phyloP scores from a whole-genome alignment of 2,113 vertebrate genomes.

The Ptilonorhynchus violaceus region DNA sequence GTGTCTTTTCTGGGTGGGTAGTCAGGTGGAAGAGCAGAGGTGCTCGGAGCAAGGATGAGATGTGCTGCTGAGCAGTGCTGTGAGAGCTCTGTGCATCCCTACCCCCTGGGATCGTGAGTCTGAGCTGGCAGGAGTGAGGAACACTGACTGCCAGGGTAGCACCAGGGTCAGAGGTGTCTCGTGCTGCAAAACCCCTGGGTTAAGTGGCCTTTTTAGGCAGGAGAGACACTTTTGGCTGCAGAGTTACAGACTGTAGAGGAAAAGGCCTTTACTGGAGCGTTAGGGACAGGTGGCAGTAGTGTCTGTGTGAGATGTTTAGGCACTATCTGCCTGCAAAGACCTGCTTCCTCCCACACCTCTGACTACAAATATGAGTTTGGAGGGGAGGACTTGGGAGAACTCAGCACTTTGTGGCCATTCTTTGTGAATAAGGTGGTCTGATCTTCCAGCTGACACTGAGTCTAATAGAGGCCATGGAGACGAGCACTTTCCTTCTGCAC shows the following conservation, averaged over 20 bases:
- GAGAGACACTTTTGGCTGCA: neutral
- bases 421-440: neutral
- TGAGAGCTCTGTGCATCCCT: neutral
- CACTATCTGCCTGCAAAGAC: neutral
- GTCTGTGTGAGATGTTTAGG: neutral
- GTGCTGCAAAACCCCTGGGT: neutral
- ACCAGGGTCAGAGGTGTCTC: neutral
- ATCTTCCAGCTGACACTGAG: neutral
- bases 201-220: neutral
- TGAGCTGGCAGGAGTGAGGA: neutral
- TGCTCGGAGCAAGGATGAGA: neutral
- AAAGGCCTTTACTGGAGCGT: neutral
- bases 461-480: neutral
- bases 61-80: neutral
- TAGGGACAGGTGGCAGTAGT: neutral
- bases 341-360: neutral
- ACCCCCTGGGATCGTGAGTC: rapidly evolving
- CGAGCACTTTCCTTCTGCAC: neutral
- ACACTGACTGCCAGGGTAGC: rapidly evolving
- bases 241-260: neutral
- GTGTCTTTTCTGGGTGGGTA: neutral
- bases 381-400: neutral
- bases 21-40: neutral
- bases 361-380: neutral
- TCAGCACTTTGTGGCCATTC: neutral